Conservation (phyloP, 2,888 invertebrate genomes). For the Diogma glabrata region DNA sequence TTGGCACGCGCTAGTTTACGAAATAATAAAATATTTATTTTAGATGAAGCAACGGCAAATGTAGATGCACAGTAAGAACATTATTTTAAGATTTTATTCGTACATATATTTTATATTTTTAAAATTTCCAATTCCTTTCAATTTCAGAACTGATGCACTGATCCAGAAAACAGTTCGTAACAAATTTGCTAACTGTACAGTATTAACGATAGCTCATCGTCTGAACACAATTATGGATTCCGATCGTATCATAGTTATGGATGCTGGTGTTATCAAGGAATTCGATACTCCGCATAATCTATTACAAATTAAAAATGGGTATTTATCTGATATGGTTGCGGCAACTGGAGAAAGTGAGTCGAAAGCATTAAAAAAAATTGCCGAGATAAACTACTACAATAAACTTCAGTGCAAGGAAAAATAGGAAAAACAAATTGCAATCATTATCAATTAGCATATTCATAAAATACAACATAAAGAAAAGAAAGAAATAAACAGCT, state of each 20-base stretch:
- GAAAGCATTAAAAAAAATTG: too few species aligned
- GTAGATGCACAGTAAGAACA: constrained; percentile 49
- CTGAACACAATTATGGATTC: constrained; percentile 4
- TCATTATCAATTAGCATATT: too few species aligned
- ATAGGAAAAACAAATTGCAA: too few species aligned
- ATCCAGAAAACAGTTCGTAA: constrained; percentile 4
- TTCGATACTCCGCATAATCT: constrained; percentile 14
- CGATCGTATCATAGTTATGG: constrained; percentile 49
- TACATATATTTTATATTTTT: too few species aligned
- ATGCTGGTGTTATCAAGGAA: constrained; percentile 60
- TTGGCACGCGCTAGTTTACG: constrained; percentile 52
- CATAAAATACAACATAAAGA: too few species aligned
- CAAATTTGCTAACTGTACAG: constrained; percentile 3
- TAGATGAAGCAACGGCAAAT: constrained; percentile 61
- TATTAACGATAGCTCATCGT: constrained; percentile 5
- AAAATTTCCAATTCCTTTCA: too few species aligned
- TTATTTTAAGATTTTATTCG: too few species aligned
- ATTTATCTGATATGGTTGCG: constrained; percentile 56
- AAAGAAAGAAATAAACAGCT: too few species aligned
- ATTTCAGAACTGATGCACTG: constrained; percentile 8
- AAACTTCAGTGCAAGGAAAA: too few species aligned
- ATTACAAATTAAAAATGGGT: constrained; percentile 42
- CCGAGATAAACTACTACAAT: too few species aligned
- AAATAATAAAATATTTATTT: constrained; percentile 49
- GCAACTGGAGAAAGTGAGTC: too few species aligned